These are phyloP conservation scores for Sibirionetta formosa DNA, from an alignment of 2,797 vertebrate species.

Conservation along the genomic window DNA sequence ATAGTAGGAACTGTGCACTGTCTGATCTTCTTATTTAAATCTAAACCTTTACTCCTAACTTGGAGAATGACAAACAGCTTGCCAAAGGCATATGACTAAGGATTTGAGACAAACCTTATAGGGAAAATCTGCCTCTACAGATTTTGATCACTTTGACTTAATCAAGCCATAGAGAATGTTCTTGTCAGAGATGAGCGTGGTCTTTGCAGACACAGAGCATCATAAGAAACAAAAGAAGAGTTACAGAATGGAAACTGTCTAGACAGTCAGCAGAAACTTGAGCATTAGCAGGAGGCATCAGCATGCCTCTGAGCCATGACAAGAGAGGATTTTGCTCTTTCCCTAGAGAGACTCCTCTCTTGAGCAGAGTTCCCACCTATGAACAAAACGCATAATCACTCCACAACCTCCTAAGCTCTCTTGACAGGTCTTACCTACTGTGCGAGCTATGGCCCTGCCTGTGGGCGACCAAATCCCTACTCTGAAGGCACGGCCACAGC, in stretches of 20 bases:
- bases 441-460: accelerated
- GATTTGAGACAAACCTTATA: not conserved
- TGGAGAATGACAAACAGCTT: not conserved
- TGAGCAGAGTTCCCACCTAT: not conserved
- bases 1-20: not conserved
- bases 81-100: not conserved
- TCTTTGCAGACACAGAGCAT: constrained; percentile 33
- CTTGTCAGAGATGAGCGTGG: not conserved
- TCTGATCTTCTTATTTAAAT: constrained; percentile 13
- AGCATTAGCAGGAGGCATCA: constrained; percentile 47
- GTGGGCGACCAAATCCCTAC: accelerated
- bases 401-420: not conserved
- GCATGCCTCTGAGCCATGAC: not conserved
- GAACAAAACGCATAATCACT: not conserved
- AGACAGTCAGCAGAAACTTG: constrained; percentile 62
- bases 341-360: not conserved
- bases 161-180: constrained; percentile 26
- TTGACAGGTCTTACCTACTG: not conserved
- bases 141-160: constrained; percentile 43
- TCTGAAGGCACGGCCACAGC: not conserved
- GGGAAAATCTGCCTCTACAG: constrained; percentile 9
- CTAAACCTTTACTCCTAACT: not conserved
- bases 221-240: constrained; percentile 28
- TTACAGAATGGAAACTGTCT: constrained; percentile 10
- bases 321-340: not conserved